A percentile compares a stretch with the other conserved stretches of the same genome.
Conservation (phyloP, 92 coral and sea anemone genomes). For the Phenganax marumi region DNA sequence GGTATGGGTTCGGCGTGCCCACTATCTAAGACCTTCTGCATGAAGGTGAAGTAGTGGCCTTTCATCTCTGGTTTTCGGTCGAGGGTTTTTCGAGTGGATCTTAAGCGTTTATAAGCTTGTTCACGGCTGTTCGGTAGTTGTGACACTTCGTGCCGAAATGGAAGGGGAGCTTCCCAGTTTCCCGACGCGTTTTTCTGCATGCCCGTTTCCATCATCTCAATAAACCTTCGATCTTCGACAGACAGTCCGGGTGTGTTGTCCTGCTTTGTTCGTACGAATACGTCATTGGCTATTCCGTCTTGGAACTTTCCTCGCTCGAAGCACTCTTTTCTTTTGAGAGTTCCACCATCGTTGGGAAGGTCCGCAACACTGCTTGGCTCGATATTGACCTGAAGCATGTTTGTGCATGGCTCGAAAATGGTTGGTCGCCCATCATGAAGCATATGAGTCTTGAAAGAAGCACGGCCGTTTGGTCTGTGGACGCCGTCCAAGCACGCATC, state of each 20-base stretch:
- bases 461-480: constrained; percentile 35
- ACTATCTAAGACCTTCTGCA: constrained; percentile 51
- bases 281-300: neutral
- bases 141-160: constrained; percentile 26
- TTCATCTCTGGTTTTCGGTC: constrained; percentile 51
- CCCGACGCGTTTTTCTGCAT: constrained; percentile 46
- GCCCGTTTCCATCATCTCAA: constrained; percentile 43
- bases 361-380: neutral
- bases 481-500: constrained; percentile 62
- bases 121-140: constrained; percentile 45
- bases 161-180: constrained; percentile 59
- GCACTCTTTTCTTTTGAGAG: neutral
- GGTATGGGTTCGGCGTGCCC: constrained; percentile 56
- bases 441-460: constrained; percentile 55
- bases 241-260: constrained; percentile 45
- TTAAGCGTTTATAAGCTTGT: constrained; percentile 46
- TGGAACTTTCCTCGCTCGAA: neutral
- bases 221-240: constrained; percentile 41
- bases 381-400: constrained; percentile 22
- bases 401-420: constrained; percentile 50
- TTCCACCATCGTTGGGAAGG: neutral
- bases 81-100: constrained; percentile 34
- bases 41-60: constrained; percentile 51
- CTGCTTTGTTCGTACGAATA: constrained; percentile 22
- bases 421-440: constrained; percentile 59